Base-by-base conservation (phyloP, 2,113 vertebrate species). In the Erythrocebus patas region DNA sequence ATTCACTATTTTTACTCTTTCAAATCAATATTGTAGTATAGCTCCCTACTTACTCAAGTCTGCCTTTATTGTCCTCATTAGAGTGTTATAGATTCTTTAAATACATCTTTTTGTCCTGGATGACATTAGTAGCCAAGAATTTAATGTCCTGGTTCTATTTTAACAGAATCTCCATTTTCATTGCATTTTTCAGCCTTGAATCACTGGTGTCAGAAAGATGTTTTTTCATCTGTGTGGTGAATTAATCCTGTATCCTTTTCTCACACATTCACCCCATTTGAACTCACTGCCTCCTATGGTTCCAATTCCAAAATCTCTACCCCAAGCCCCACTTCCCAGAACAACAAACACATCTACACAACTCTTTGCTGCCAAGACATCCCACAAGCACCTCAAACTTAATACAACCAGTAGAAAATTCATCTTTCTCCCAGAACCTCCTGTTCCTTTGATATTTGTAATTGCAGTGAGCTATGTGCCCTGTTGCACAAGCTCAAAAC, bases 11-110 rank as follows among this genome's bases (percentile, higher is more conserved):
- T 97, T 96, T 81, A 96, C 43, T 61, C 76, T 96, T 97, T 91
- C 89, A 96, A 80, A 98, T 96, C 95, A 97, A 96, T 96, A 92
- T 57, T 87, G 92, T 61, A 45, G 6, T 90, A 55, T 40, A 93
- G 70, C 75, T 96, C 59, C 32, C 76, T 92, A 55, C 23, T 95
- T 90, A 91, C 22, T 95, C 32, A 32, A 64, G 84, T 93, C 92
- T 95, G 32, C 27, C 61, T 97, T 96, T 96, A 96, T 93, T 91
- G 70, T 97, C 73, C 50, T 96, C 87, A 93, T 95, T 96, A 97
- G 23, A 83, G 20, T 81, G 70, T 91, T 95, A 97, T 27, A 96
- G 61, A 70, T 61, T 95, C 87, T 93, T 96, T 93, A 91, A 93
- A 96, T 93, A 92, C 95, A 97, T 97, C n/a, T 84, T 82, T 95